phyloP scores from a whole-genome alignment of 2,797 vertebrate species.

The Dendrocincla fuliginosa region DNA sequence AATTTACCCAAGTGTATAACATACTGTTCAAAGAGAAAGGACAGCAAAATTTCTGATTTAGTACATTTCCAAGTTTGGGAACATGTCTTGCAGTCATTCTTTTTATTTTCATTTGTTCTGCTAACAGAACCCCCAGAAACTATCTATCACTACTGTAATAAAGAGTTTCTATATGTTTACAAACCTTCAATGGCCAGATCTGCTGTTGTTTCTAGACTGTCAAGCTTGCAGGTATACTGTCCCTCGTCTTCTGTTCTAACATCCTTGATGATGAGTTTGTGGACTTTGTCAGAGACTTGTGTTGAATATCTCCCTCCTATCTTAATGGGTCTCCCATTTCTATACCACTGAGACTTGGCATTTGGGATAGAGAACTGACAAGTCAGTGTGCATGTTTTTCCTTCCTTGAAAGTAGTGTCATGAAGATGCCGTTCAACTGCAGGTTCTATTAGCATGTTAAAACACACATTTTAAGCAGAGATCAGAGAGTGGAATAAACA shows the following conservation, averaged over 20 bases:
- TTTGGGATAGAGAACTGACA: conserved; percentile 96
- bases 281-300: conserved; percentile 90
- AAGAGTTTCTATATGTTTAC: conserved; percentile 66
- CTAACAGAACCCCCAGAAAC: background rate
- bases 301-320: conserved; percentile 86
- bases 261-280: conserved; percentile 91
- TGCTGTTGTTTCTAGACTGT: conserved; percentile 89
- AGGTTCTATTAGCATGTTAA: conserved; percentile 80
- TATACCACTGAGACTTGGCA: conserved; percentile 92
- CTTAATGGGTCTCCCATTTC: conserved; percentile 88
- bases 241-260: conserved; percentile 92
- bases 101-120: background rate
- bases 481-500: background rate
- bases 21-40: background rate
- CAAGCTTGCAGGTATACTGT: conserved; percentile 88
- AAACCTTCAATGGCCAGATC: conserved; percentile 95
- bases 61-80: background rate
- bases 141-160: background rate
- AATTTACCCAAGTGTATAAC: background rate
- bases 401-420: conserved; percentile 93
- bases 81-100: background rate
- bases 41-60: background rate
- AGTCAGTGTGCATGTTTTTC: conserved; percentile 86
- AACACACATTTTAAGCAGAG: conserved; percentile 35
- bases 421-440: conserved; percentile 91